Evolutionary conservation across 2,113 vertebrate species (phyloP).

Genomic region (Carollia perspicillata): DNA sequence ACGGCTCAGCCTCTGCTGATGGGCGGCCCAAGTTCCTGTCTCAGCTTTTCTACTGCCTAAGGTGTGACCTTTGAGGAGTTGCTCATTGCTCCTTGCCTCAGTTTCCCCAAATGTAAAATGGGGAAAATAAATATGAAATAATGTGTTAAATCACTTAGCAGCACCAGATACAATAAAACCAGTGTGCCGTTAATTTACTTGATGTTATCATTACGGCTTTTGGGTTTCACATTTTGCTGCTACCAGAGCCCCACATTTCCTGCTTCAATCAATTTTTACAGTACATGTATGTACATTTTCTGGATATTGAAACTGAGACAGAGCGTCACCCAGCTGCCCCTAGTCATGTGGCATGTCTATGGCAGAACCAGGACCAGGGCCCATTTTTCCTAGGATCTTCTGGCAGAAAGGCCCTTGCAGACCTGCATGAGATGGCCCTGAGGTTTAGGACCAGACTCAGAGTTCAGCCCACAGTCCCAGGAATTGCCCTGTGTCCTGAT

Average conservation of each 20-base stretch:
- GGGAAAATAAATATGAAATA: neutral
- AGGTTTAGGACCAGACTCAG: neutral
- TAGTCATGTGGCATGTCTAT: neutral
- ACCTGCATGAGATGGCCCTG: neutral
- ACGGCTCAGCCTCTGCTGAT: neutral
- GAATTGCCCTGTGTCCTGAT: neutral
- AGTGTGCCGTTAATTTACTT: neutral
- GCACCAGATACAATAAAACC: neutral
- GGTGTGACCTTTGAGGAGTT: neutral
- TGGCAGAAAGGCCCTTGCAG: neutral
- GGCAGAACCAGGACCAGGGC: neutral
- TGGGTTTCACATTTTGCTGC: neutral
- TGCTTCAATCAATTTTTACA: neutral
- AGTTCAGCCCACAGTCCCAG: neutral
- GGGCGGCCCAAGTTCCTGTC: neutral
- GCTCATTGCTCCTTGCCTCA: neutral
- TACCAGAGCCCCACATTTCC: neutral
- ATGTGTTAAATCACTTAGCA: neutral
- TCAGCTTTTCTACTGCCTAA: neutral
- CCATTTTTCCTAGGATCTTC: neutral
- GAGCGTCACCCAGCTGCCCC: neutral
- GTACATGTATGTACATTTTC: neutral
- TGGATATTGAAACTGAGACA: neutral
- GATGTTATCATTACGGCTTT: neutral
- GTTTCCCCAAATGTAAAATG: neutral